Percentiles rank a stretch among this genome's conserved stretches.
Conservation (phyloP, 2,888 invertebrate species). For the Taphrorychus bicolor region DNA sequence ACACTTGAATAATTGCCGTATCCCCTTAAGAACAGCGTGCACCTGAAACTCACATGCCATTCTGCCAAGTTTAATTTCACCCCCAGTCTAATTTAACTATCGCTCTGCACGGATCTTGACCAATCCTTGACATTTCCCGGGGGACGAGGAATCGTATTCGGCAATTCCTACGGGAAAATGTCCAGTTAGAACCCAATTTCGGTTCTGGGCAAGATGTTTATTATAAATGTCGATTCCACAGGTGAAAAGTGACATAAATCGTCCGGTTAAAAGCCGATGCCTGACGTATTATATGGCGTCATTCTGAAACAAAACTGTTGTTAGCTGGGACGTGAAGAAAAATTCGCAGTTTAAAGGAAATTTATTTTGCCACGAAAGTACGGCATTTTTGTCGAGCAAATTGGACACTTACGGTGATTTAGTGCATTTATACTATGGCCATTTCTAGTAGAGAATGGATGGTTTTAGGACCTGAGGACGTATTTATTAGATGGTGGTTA, state of each 20-base stretch:
- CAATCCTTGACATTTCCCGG: conserved; percentile 20
- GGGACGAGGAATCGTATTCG: conserved; percentile 18
- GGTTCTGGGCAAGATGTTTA: neutral
- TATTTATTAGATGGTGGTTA: conserved; percentile 4
- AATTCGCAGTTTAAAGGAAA: conserved; percentile 37
- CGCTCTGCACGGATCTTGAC: conserved; percentile 28
- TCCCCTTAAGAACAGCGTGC: neutral
- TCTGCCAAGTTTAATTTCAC: conserved; percentile 5
- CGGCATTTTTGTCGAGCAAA: conserved; percentile 38
- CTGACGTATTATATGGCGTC: conserved; percentile 23
- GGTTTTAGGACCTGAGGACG: conserved; percentile 10
- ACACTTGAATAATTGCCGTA: neutral
- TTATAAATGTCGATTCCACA: neutral
- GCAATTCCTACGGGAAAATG: neutral
- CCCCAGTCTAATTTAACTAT: conserved; percentile 28
- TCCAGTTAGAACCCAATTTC: neutral
- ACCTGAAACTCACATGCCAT: conserved; percentile 7
- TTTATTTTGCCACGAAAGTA: conserved; percentile 36
- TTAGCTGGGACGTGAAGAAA: conserved; percentile 36
- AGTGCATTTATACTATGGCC: conserved; percentile 26
- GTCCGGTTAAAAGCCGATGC: conserved; percentile 23
- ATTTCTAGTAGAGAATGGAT: conserved; percentile 11
- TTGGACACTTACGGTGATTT: conserved; percentile 38
- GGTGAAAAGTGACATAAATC: conserved; percentile 21
- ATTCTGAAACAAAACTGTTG: conserved; percentile 39